Evolutionary conservation across 2,113 vertebrate genomes (phyloP), one percentile per base, ranked within the genome.

Genomic region (Salminus brasiliensis): DNA sequence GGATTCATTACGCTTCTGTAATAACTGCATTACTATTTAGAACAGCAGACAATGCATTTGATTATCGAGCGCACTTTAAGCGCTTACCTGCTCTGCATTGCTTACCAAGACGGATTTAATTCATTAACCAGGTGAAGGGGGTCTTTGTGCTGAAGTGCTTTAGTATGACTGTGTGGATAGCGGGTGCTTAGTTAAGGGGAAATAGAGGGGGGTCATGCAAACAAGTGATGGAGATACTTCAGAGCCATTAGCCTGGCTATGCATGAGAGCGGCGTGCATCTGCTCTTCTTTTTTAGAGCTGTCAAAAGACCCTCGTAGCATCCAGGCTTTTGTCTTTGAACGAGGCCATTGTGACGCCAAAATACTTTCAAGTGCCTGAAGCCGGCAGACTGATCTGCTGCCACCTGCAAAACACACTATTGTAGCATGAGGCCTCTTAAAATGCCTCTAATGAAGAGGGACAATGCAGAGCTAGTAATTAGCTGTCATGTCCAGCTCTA

Each of bases 221-320:
- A 60, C 73, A 76, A 73, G 59, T 72, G 45, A 76, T 52, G 39
- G 72, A 57, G 59, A 47, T 60, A 70, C 72, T 80, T 76, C 73
- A 76, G 67, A 80, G 23, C 60, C 82, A 83, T 76, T 83, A 79
- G 59, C 43, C 6, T 30, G 60, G 67, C 43, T 39, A 25, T 18
- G 59, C 36, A 34, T 60, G 36, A 29, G 63, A 49, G 74, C 16
- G 2, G 36, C 30, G 27, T 32, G 41, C 73, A 76, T 69, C 67
- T 72, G 72, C 67, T 67, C 23, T 2, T 70, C 25, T 77, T 27
- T 79, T 41, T 43, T 57, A 27, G 36, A 21, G 29, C 43, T 9
- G 11, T 41, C 15, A 53, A 39, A 52, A 68, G 25, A 47, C 78
- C 59, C 67, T 75, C 66, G 43, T 15, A 27, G 6, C 41, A 16